Percentiles rank a stretch among this genome's conserved stretches.
phyloP scores from a whole-genome alignment of 2,888 invertebrate genomes.

The Nephrotoma appendiculata region DNA sequence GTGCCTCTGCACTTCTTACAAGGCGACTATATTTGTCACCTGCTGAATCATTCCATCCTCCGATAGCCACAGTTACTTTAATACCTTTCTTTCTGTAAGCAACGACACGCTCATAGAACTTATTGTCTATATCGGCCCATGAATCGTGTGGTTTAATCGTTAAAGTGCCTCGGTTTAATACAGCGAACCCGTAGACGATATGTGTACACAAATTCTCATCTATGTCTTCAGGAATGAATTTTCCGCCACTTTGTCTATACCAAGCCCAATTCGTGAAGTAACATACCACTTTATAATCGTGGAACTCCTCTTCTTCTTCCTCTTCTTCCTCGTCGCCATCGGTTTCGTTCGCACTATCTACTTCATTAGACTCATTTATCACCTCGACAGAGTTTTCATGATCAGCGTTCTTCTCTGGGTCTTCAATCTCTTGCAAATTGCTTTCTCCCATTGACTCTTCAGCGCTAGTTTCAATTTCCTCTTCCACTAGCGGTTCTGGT shows the following conservation, averaged over 20 bases:
- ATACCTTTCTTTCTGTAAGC: slow-evolving; percentile 55
- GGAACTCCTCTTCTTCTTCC: slow-evolving; percentile 6
- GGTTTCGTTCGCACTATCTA: slow-evolving; percentile 18
- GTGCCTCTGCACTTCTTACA: slow-evolving; percentile 55
- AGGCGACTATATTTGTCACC: slow-evolving; percentile 78
- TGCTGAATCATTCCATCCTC: slow-evolving; percentile 91
- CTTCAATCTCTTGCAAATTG: background rate
- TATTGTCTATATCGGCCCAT: slow-evolving; percentile 82
- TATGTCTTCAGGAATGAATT: slow-evolving; percentile 68
- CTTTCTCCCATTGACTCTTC: background rate
- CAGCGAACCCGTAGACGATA: slow-evolving; percentile 84
- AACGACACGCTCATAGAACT: slow-evolving; percentile 78
- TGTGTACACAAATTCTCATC: slow-evolving; percentile 80
- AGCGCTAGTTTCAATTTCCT: slow-evolving; percentile 13
- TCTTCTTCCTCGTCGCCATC: slow-evolving; percentile 9
- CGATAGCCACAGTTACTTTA: slow-evolving; percentile 75
- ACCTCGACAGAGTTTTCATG: background rate
- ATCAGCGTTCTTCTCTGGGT: background rate
- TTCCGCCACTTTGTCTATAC: slow-evolving; percentile 73
- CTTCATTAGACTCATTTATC: background rate
- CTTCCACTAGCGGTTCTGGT: slow-evolving; percentile 1
- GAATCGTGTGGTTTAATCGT: slow-evolving; percentile 74
- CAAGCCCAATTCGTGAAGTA: slow-evolving; percentile 93
- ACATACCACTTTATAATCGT: slow-evolving; percentile 64
- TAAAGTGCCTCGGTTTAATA: slow-evolving; percentile 56